Conservation (phyloP, 1,140 invertebrate genomes). For the Apolygus lucorum region DNA sequence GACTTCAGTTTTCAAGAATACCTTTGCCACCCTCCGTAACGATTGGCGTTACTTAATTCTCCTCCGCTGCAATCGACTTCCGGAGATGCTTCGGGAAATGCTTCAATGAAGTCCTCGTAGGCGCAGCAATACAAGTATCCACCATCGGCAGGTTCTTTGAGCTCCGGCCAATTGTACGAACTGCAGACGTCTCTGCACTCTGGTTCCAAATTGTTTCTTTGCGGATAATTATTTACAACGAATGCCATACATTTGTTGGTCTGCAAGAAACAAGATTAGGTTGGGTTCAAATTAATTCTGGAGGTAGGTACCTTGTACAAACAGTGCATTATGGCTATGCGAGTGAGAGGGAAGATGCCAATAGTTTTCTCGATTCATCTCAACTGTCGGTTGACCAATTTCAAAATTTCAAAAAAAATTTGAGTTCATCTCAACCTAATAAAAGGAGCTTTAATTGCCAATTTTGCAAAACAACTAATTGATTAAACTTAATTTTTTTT, state of each 20-base stretch:
- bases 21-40: too few species aligned
- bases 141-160: not conserved
- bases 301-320: too few species aligned
- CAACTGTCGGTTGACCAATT: too few species aligned
- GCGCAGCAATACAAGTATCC: conserved; percentile 23
- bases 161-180: conserved; percentile 22
- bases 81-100: not conserved
- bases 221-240: conserved; percentile 28
- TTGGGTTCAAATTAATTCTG: too few species aligned
- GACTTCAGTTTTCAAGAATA: too few species aligned
- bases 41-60: too few species aligned
- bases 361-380: too few species aligned
- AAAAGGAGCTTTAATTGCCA: too few species aligned
- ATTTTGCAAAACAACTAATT: not conserved
- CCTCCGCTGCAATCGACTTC: not conserved
- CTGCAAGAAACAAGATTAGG: not conserved
- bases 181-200: conserved; percentile 27
- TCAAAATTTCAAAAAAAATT: too few species aligned
- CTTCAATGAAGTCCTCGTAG: not conserved
- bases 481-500: not conserved
- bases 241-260: conserved; percentile 27
- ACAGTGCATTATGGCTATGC: not conserved
- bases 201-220: conserved; percentile 1
- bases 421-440: too few species aligned
- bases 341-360: too few species aligned